phyloP scores from a whole-genome alignment of 2,888 invertebrate species.

The Heliconius cydno region DNA sequence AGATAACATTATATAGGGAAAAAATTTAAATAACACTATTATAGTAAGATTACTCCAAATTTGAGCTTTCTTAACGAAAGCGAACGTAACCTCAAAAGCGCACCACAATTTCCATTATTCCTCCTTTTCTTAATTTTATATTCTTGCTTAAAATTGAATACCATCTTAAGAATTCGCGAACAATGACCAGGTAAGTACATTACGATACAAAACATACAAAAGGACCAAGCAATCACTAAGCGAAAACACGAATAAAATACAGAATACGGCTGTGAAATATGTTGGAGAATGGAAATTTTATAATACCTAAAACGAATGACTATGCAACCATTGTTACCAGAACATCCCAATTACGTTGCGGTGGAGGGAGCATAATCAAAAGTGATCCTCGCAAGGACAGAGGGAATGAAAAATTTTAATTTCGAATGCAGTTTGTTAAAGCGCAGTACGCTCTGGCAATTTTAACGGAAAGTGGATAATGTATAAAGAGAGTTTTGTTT shows the following conservation, averaged over 20 bases:
- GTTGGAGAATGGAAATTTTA: slow-evolving; percentile 64
- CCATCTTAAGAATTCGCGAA: slow-evolving; percentile 43
- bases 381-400: slow-evolving; percentile 69
- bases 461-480: slow-evolving; percentile 71
- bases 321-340: slow-evolving; percentile 78
- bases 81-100: slow-evolving; percentile 26
- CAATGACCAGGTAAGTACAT: slow-evolving; percentile 48
- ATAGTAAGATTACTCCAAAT: slow-evolving; percentile 4
- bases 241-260: slow-evolving; percentile 51
- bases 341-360: slow-evolving; percentile 82
- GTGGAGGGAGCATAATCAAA: slow-evolving; percentile 78
- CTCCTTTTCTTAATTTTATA: slow-evolving; percentile 28
- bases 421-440: slow-evolving; percentile 83
- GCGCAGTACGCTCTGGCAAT: slow-evolving; percentile 67
- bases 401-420: slow-evolving; percentile 81
- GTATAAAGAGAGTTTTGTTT: slow-evolving; percentile 72
- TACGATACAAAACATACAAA: slow-evolving; percentile 49
- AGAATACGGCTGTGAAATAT: slow-evolving; percentile 46
- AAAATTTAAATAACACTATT: not conserved
- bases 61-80: slow-evolving; percentile 18
- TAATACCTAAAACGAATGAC: slow-evolving; percentile 78
- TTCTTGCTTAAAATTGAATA: slow-evolving; percentile 39
- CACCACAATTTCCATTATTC: slow-evolving; percentile 17
- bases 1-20: not conserved
- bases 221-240: slow-evolving; percentile 54